These are phyloP conservation scores for Orchesellides sinensis DNA, from an alignment of 2,888 invertebrate genomes.

Conservation along the genomic window DNA sequence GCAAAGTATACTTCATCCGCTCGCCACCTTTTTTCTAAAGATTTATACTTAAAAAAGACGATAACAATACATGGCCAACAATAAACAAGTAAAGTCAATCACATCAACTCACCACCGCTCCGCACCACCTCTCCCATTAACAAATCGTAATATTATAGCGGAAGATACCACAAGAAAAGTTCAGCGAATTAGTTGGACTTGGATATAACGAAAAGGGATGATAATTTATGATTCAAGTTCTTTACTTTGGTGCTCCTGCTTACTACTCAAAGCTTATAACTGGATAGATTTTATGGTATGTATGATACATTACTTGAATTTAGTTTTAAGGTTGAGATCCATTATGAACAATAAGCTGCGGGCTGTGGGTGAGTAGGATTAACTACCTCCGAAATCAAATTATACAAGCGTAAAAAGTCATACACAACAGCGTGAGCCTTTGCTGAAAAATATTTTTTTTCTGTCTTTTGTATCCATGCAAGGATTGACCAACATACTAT, in stretches of 20 bases:
- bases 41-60: not conserved
- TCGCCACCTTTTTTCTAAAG: not conserved
- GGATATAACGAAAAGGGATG: not conserved
- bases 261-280: no score
- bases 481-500: no score
- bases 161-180: no score
- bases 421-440: no score
- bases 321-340: no score
- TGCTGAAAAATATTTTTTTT: no score
- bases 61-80: not conserved
- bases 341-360: not conserved
- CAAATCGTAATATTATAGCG: constrained; percentile 35
- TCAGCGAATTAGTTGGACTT: not conserved
- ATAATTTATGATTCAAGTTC: constrained; percentile 55
- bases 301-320: no score
- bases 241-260: no score
- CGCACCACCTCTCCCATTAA: constrained; percentile 18
- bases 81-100: constrained; percentile 29
- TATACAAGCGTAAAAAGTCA: no score
- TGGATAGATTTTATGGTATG: no score
- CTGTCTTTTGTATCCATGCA: no score
- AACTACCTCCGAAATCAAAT: not conserved
- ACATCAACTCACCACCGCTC: constrained; percentile 30
- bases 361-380: constrained; percentile 2
- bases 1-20: no score